phyloP scores from a whole-genome alignment of 2,888 invertebrate species.

The Parnassius glacialis region DNA sequence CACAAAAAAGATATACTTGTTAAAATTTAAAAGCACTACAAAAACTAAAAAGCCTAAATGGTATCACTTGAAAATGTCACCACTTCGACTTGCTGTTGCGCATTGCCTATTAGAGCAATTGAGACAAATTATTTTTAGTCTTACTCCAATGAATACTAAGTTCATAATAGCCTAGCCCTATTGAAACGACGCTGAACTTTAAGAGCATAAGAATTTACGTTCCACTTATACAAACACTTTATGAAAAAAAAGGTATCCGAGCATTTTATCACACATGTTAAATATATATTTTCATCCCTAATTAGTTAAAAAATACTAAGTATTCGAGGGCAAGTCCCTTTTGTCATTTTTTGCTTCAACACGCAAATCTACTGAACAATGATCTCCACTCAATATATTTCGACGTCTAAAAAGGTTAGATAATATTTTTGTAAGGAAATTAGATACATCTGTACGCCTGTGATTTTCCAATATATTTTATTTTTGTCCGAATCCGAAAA shows the following conservation, averaged over 20 bases:
- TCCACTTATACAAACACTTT: neutral
- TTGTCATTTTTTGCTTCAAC: neutral
- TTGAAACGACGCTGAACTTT: neutral
- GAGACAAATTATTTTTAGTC: neutral
- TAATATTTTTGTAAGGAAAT: too few species aligned
- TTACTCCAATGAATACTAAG: neutral
- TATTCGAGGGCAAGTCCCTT: neutral
- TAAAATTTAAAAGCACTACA: conserved; percentile 9
- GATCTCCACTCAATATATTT: too few species aligned
- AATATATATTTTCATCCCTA: neutral
- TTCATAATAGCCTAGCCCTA: neutral
- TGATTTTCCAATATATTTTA: too few species aligned
- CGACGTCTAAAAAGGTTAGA: too few species aligned
- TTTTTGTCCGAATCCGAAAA: too few species aligned
- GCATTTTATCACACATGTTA: neutral
- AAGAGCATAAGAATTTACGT: neutral
- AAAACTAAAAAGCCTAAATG: conserved; percentile 14
- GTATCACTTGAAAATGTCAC: conserved; percentile 6
- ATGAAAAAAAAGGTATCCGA: conserved; percentile 1
- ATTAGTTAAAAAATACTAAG: neutral
- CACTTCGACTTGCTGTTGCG: neutral
- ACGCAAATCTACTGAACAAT: neutral
- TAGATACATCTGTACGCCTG: too few species aligned
- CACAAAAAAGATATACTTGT: neutral
- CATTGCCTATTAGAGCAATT: neutral